These are phyloP conservation scores for Glossophaga mutica DNA, from an alignment of 2,797 vertebrate species.

Conservation along the genomic window DNA sequence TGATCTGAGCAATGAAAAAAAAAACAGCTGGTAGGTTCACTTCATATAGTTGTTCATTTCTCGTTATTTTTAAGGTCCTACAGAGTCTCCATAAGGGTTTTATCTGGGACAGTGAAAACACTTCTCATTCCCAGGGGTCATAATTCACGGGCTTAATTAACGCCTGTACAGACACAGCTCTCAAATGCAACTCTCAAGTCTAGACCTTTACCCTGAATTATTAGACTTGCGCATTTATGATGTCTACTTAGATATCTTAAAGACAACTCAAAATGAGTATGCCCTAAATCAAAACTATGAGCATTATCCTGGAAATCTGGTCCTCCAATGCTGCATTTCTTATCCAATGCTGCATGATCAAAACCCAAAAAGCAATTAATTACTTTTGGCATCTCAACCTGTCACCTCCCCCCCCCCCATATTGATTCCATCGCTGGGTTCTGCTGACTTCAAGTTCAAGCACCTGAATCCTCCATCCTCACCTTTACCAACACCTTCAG, in stretches of 20 bases:
- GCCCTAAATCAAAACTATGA: background rate
- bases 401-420: background rate
- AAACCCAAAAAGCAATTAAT: background rate
- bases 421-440: background rate
- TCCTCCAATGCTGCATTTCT: background rate
- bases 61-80: conserved; percentile 22
- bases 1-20: background rate
- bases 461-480: background rate
- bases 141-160: conserved; percentile 35
- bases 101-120: background rate
- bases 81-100: background rate
- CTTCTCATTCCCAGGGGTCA: background rate
- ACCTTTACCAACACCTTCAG: background rate
- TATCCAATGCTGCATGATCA: background rate
- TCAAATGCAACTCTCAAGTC: background rate
- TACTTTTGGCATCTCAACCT: background rate
- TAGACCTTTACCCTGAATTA: background rate
- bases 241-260: conserved; percentile 14
- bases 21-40: background rate
- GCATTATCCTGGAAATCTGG: background rate
- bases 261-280: background rate
- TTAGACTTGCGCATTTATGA: background rate
- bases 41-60: background rate
- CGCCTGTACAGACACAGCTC: background rate
- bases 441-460: background rate